Evolutionary conservation across 2,797 vertebrate species (phyloP), one percentile per base, ranked within the genome.

Genomic region (Chelmon rostratus): DNA sequence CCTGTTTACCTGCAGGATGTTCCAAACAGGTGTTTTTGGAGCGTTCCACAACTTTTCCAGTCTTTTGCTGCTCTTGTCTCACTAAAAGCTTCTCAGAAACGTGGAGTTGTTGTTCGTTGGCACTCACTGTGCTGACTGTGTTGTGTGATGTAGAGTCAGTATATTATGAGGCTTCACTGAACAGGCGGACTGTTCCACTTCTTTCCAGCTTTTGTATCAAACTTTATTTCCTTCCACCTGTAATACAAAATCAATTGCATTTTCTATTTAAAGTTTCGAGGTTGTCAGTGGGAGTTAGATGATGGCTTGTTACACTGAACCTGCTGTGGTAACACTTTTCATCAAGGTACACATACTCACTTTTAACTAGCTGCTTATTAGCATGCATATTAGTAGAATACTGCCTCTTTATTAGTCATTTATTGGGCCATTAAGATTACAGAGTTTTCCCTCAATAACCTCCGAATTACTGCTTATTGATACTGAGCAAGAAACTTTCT

Each of bases 1-100:
- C 28, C 28, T 31, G 28, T 31, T 31, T 31, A 31, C 28, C 28
- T 31, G 28, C 31, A 28, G 28, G 31, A 31, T 31, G 28, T 3
- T 31, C 28, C 28, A 4, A 28, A 28, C 28, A 28, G 28, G 3
- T 31, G 28, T 31, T 31, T 4, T n/a, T n/a, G n/a, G n/a, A 31
- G 28, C 28, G 31, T 31, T 31, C 28, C 28, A 31, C 28, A 31
- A 31, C 28, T 31, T 31, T 31, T 28, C 28, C 28, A 62, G n/a
- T n/a, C n/a, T 78, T 92, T 88, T 75, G 28, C 90, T 86, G 68
- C 72, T 59, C 86, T 89, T 75, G 70, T 78, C 54, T 82, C 44
- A 64, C 31, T 67, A 19, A 28, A n/a, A 79, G 57, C 52, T 68
- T 64, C 72, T 64, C 12, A 40, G 67, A 75, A 52, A 56, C 5